Evolutionary conservation across 1,140 invertebrate genomes (phyloP).

Genomic region (Pogonus chalceus): DNA sequence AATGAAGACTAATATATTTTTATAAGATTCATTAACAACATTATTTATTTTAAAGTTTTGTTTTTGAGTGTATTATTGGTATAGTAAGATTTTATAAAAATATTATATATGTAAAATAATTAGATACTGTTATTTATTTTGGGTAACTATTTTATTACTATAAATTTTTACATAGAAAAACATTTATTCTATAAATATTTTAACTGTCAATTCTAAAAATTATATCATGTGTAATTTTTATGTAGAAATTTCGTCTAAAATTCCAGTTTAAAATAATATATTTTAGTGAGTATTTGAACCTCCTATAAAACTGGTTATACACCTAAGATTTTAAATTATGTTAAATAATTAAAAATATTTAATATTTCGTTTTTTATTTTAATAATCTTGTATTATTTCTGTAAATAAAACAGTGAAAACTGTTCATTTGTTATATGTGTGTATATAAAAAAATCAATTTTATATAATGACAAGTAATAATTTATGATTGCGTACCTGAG

Average conservation of each 20-base stretch:
- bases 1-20: too few species aligned
- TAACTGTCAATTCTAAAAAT: neutral
- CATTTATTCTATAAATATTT: neutral
- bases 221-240: neutral
- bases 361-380: neutral
- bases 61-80: too few species aligned
- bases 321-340: neutral
- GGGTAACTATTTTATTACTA: neutral
- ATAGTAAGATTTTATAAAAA: too few species aligned
- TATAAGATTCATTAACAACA: too few species aligned
- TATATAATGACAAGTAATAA: neutral
- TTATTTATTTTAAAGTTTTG: too few species aligned
- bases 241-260: neutral
- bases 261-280: too few species aligned
- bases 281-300: neutral
- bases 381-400: neutral
- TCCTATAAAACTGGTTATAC: neutral
- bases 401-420: neutral
- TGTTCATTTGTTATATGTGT: neutral
- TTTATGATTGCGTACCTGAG: constrained; percentile 1
- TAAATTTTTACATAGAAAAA: neutral
- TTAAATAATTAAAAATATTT: neutral
- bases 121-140: neutral
- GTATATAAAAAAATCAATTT: neutral
- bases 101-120: neutral